Evolutionary conservation across 2,888 invertebrate species (phyloP), one percentile per base, ranked within the genome.

Genomic region (Carcina quercana): DNA sequence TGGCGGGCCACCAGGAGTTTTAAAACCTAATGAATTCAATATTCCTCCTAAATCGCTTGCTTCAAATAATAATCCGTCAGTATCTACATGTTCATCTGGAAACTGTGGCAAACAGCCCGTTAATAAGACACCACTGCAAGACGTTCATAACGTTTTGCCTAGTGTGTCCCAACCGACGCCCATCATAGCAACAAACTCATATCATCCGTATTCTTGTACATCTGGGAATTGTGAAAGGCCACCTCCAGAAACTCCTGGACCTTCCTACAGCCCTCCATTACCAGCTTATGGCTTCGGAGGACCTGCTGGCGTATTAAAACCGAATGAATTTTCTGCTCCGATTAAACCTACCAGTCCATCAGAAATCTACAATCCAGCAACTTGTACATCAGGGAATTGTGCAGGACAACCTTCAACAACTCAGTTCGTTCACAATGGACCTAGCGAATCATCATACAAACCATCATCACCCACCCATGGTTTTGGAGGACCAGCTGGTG

Each of bases 231-330:
- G 30, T 21, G 30, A 4, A n/a, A 5, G 25, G 5, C 22, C 22
- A n/a, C 4, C 10, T 7, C 7, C 4, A 4, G 7, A 22, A 22
- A 5, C 27, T 10, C 10, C 15, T 17, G 15, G 2, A 12, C 8
- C n/a, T 3, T 28, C 27, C 3, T 4, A n/a, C 1, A 13, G 5
- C 10, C 10, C 20, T 8, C 8, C n/a, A 5, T n/a, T n/a, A n/a
- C n/a, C n/a, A n/a, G n/a, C n/a, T n/a, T n/a, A n/a, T 31, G 59
- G 63, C 12, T 71, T 71, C 36, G 69, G 68, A 34, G 70, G 59
- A 15, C 51, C 63, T 29, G 13, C 61, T 5, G 71, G 69, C 26
- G 42, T 71, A 35, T 45, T 74, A 33, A 67, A 63, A 37, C 73
- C 73, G 3, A 56, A 65, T 42, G 69, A 70, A 28, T 57, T 47